A percentile compares a stretch with the other conserved stretches of the same genome.
phyloP scores from a whole-genome alignment of 2,113 vertebrate species.

The Electrona antarctica region DNA sequence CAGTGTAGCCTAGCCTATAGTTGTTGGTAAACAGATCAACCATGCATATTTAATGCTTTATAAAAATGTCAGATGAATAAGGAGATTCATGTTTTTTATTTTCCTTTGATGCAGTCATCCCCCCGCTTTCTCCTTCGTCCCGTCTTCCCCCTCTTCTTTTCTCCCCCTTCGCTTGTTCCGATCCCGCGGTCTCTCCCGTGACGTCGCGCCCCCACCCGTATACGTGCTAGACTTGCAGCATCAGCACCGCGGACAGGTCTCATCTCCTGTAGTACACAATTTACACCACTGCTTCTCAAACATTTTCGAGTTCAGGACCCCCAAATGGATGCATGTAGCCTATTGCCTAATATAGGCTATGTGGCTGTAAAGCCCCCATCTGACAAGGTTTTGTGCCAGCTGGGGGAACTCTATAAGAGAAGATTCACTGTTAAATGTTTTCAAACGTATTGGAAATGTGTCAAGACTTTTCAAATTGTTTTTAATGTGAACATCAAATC shows the following conservation, averaged over 20 bases:
- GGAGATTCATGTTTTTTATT: slow-evolving; percentile 51
- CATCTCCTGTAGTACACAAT: too few relatives aligned
- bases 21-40: slow-evolving; percentile 35
- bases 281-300: too few relatives aligned
- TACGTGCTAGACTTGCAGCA: slow-evolving; percentile 63
- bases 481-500: too few relatives aligned
- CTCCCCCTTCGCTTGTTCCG: slow-evolving; percentile 47
- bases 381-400: too few relatives aligned
- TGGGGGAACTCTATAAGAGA: too few relatives aligned
- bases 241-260: slow-evolving; percentile 58
- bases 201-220: slow-evolving; percentile 74
- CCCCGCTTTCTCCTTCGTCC: slow-evolving; percentile 64
- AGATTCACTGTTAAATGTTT: too few relatives aligned
- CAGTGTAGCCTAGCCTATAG: slow-evolving; percentile 25
- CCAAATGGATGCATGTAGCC: too few relatives aligned
- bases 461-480: too few relatives aligned
- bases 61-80: slow-evolving; percentile 46
- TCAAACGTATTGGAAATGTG: too few relatives aligned
- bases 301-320: too few relatives aligned
- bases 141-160: slow-evolving; percentile 50
- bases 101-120: slow-evolving; percentile 75
- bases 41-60: slow-evolving; percentile 32
- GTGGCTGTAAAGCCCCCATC: too few relatives aligned
- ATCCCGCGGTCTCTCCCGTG: slow-evolving; percentile 55
- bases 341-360: too few relatives aligned